phyloP scores from a whole-genome alignment of 2,888 invertebrate genomes.

The Teleiodes luculella region DNA sequence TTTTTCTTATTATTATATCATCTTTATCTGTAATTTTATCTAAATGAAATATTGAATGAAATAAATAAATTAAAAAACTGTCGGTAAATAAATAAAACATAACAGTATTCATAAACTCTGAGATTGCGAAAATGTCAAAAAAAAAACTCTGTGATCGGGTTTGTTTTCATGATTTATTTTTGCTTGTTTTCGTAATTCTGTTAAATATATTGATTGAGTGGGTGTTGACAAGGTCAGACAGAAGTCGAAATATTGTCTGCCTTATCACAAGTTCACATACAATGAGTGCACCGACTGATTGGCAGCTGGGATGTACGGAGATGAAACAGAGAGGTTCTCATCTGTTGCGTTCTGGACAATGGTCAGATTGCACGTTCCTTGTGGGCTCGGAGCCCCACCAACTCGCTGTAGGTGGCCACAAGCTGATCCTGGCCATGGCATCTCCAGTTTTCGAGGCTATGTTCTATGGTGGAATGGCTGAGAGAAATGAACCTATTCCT shows the following conservation, averaged over 20 bases:
- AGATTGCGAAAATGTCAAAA: not conserved
- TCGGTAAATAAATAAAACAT: not conserved
- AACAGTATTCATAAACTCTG: not conserved
- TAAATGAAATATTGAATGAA: not conserved
- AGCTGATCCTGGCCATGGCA: constrained; percentile 89
- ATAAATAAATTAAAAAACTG: not conserved
- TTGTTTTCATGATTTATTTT: not conserved
- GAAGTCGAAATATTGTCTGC: not conserved
- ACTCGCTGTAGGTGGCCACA: constrained; percentile 86
- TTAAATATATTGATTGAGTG: not conserved
- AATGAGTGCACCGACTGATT: constrained; percentile 81
- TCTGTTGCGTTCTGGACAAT: constrained; percentile 87
- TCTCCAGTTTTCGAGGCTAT: constrained; percentile 93
- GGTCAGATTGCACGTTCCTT: constrained; percentile 90
- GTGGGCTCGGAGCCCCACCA: constrained; percentile 89
- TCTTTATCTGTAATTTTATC: too few species aligned
- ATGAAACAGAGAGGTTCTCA: constrained; percentile 86
- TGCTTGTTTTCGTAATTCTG: not conserved
- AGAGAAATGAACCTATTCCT: constrained; percentile 86
- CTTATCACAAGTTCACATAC: not conserved
- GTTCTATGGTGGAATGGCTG: constrained; percentile 91
- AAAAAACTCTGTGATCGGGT: not conserved
- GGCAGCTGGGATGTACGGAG: constrained; percentile 86
- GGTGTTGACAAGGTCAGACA: not conserved
- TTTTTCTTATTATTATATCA: not conserved